Evolutionary conservation across 2,888 invertebrate genomes (phyloP).

Genomic region (Schrankia costaestrigalis): DNA sequence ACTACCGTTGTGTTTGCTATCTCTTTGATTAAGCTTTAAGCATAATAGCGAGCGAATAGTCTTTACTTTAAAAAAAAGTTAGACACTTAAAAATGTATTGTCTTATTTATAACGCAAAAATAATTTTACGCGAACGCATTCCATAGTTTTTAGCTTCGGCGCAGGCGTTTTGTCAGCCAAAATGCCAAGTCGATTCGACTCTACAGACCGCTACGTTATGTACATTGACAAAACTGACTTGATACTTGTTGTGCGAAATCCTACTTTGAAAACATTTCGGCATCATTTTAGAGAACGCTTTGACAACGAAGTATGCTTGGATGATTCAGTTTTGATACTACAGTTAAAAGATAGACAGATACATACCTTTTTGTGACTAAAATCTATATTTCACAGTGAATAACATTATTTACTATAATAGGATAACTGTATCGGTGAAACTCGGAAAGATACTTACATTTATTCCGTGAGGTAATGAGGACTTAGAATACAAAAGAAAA

Average conservation of each 20-base stretch:
- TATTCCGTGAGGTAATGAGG: too few relatives aligned
- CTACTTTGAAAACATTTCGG: constrained; percentile 7
- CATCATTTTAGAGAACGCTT: constrained; percentile 1
- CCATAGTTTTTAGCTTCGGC: constrained; percentile 45
- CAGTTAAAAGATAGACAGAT: not conserved
- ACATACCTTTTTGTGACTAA: too few relatives aligned
- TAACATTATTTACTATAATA: too few relatives aligned
- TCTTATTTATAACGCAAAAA: too few relatives aligned
- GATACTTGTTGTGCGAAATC: constrained; percentile 41
- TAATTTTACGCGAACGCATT: constrained; percentile 17
- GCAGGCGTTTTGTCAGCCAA: constrained; percentile 72
- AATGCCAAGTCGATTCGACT: constrained; percentile 74
- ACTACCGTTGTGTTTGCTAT: too few relatives aligned
- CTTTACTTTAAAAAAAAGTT: too few relatives aligned
- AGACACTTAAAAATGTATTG: too few relatives aligned
- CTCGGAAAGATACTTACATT: too few relatives aligned
- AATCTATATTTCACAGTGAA: too few relatives aligned
- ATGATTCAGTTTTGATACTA: constrained; percentile 2
- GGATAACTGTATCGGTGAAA: too few relatives aligned
- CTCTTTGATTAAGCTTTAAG: too few relatives aligned
- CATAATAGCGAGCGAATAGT: too few relatives aligned
- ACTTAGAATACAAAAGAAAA: not conserved
- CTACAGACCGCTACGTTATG: constrained; percentile 60
- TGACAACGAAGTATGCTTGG: not conserved
- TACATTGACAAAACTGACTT: constrained; percentile 36